Conservation (phyloP, 92 coral and sea anemone genomes). For the Galaxea fascicularis region DNA sequence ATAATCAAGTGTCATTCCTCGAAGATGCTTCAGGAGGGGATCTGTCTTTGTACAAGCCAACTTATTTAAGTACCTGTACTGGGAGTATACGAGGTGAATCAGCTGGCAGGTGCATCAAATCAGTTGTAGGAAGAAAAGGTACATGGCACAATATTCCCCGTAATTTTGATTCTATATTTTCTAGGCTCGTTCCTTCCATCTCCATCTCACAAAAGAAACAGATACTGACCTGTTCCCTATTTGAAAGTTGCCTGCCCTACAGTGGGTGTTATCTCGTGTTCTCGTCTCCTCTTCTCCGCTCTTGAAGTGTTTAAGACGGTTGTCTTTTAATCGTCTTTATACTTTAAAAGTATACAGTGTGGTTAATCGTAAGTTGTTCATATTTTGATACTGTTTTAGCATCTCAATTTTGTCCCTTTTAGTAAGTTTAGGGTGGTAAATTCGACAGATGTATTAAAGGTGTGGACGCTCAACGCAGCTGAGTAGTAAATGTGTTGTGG, state of each 20-base stretch:
- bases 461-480: too few species aligned
- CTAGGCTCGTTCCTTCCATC: too few species aligned
- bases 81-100: constrained; percentile 4
- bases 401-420: not conserved
- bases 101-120: not conserved
- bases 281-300: not conserved
- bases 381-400: not conserved
- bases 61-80: not conserved
- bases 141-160: not conserved
- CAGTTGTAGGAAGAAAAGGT: constrained; percentile 16
- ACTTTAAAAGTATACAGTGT: too few species aligned
- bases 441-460: too few species aligned
- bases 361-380: too few species aligned
- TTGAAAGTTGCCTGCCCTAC: too few species aligned
- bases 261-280: not conserved
- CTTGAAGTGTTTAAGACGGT: not conserved
- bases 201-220: too few species aligned
- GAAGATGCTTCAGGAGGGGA: not conserved
- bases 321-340: too few species aligned
- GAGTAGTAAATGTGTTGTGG: too few species aligned
- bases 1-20: not conserved
- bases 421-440: too few species aligned
- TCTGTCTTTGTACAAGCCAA: not conserved
- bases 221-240: too few species aligned
- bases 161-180: too few species aligned